Evolutionary conservation across 2,797 vertebrate species (phyloP).

Genomic region (Typhlichthys subterraneus): DNA sequence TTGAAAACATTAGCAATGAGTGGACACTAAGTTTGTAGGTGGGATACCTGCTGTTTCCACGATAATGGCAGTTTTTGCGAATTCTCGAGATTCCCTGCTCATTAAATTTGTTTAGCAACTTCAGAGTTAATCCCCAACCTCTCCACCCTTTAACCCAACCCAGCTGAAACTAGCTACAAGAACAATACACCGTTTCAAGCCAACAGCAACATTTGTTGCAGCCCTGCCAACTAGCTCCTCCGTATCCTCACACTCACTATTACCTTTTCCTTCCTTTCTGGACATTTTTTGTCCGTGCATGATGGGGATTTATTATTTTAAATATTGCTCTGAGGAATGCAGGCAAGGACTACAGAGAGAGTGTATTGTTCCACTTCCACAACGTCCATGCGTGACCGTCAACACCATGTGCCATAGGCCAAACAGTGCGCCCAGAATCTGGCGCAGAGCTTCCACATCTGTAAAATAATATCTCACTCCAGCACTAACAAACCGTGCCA

Average conservation of each 20-base stretch:
- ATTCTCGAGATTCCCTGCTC: conserved; percentile 5
- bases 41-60: background rate
- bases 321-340: conserved; percentile 43
- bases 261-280: conserved; percentile 62
- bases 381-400: conserved; percentile 62
- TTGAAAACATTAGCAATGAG: too few species aligned
- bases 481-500: too few species aligned
- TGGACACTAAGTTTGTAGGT: background rate
- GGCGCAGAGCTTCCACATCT: conserved; percentile 63
- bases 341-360: conserved; percentile 46
- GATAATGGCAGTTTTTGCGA: conserved; percentile 1
- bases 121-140: conserved; percentile 59
- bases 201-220: conserved; percentile 71
- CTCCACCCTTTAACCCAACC: background rate
- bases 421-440: conserved; percentile 70
- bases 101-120: conserved; percentile 47
- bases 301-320: conserved; percentile 11
- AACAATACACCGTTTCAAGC: conserved; percentile 73
- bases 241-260: conserved; percentile 50
- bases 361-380: conserved; percentile 64
- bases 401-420: conserved; percentile 48
- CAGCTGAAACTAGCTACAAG: conserved; percentile 57
- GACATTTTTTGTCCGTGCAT: conserved; percentile 35
- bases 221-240: conserved; percentile 53
- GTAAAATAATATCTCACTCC: conserved; percentile 47